Evolutionary conservation across 2,797 vertebrate species (phyloP), one percentile per base, ranked within the genome.

Genomic region (Numenius phaeopus): DNA sequence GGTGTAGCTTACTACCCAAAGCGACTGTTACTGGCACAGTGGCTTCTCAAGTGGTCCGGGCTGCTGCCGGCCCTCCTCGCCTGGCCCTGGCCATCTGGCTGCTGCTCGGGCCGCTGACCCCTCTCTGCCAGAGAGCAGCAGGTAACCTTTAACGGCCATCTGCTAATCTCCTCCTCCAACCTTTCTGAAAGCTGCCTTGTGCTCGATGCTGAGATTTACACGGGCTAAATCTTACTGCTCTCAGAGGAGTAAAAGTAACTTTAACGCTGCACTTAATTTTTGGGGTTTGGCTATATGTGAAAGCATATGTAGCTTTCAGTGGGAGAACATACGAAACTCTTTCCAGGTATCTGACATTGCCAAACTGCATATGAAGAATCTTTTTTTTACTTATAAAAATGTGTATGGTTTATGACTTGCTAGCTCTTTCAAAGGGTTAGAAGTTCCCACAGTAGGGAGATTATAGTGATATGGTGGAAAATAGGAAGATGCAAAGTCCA

Each of bases 81-180:
- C 70, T 71, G 66, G 91, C 93, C 87, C 32, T 88, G 83, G 95
- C 96, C 96, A 98, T 98, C 97, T 98, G 96, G 89, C 76, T 75
- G 30, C 40, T 85, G 3, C 57, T 46, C 5, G 66, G 83, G 83
- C 96, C 75, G 88, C 40, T 98, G 94, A 86, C 89, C 91, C 22
- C 81, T 72, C 50, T 90, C 49, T 88, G 77, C 65, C 76, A 83
- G 50, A 57, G 67, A 95, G 95, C 87, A 97, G 97, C 95, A 98
- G 98, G 96, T 97, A 98, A 79, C 79, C 91, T 90, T 34, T 27
- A 39, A 66, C 75, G 96, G 78, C 97, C 97, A 98, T 98, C 97
- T 98, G 97, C 97, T 93, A 21, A 59, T 80, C 71, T 82, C 91
- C n/a, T 57, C 64, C 81, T 95, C 79, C 94, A 83, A 44, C 93